Evolutionary conservation across 30 jellyfish, hydroid and myxozoan species (phyloP).

Genomic region (Aurelia sp.): DNA sequence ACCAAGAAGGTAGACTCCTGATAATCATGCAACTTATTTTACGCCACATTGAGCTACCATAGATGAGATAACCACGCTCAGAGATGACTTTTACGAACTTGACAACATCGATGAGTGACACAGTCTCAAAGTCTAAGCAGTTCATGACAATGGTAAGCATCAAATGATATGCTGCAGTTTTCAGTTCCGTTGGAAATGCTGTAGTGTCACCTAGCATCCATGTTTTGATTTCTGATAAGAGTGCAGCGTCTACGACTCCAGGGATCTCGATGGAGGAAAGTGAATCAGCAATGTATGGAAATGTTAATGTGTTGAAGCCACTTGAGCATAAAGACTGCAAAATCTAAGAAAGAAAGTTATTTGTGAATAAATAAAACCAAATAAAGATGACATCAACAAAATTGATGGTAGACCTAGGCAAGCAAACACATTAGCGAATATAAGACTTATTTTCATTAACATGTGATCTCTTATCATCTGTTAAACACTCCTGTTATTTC

Average conservation of each 20-base stretch:
- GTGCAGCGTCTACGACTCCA: constrained; percentile 34
- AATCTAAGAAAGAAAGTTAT: constrained; percentile 13
- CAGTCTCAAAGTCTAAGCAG: constrained; percentile 4
- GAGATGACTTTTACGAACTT: constrained; percentile 15
- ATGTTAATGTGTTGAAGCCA: constrained; percentile 45
- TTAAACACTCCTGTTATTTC: too few species aligned
- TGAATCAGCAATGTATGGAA: constrained; percentile 54
- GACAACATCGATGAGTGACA: constrained; percentile 16
- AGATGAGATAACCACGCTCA: constrained; percentile 42
- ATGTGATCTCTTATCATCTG: too few species aligned
- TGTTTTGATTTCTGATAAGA: constrained; percentile 11
- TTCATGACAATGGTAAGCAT: constrained; percentile 15
- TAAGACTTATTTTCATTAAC: too few species aligned
- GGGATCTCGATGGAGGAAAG: constrained; percentile 16
- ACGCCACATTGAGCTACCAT: constrained; percentile 37
- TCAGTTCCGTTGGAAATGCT: constrained; percentile 52
- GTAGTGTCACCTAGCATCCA: constrained; percentile 53
- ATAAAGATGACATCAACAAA: too few species aligned
- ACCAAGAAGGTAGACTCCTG: neutral
- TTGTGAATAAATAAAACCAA: too few species aligned
- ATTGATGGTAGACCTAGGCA: too few species aligned
- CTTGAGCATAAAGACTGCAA: constrained; percentile 32
- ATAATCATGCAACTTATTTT: neutral
- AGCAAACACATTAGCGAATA: too few species aligned
- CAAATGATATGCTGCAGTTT: constrained; percentile 35